Evolutionary conservation across 2,888 invertebrate species (phyloP).

Genomic region (Clitarchus hookeri): DNA sequence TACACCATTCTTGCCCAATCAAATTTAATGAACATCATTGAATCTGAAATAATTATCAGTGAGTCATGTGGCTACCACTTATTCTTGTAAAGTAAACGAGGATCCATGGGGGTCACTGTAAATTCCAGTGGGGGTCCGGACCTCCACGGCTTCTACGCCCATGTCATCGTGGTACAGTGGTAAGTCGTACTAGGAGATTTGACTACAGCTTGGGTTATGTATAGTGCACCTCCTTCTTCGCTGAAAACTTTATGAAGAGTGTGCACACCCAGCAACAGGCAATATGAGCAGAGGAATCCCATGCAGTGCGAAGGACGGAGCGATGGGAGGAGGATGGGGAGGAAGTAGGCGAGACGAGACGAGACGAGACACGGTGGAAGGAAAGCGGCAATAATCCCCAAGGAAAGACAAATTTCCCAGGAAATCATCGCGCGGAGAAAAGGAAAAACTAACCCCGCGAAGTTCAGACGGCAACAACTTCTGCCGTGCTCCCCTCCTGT

Average conservation of each 20-base stretch:
- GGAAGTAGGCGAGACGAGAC: background rate
- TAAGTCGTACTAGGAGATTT: no score
- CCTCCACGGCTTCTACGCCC: no score
- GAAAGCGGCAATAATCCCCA: background rate
- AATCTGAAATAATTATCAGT: no score
- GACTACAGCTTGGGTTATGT: no score
- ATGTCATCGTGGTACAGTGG: no score
- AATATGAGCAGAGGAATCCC: constrained; percentile 6
- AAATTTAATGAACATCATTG: no score
- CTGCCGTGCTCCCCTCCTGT: background rate
- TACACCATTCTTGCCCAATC: no score
- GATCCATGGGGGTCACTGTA: no score
- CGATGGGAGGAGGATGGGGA: background rate
- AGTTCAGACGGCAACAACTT: background rate
- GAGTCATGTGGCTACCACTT: no score
- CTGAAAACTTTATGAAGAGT: background rate
- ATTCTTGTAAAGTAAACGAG: no score
- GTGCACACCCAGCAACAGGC: background rate
- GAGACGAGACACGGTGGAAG: background rate
- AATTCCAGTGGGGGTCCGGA: no score
- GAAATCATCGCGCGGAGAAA: background rate
- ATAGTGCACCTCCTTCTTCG: background rate
- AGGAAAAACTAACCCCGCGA: background rate
- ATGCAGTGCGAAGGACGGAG: background rate
- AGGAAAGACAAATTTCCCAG: constrained; percentile 5